Base-by-base conservation (phyloP, 2,888 invertebrate genomes). In the Drosophila putrida region DNA sequence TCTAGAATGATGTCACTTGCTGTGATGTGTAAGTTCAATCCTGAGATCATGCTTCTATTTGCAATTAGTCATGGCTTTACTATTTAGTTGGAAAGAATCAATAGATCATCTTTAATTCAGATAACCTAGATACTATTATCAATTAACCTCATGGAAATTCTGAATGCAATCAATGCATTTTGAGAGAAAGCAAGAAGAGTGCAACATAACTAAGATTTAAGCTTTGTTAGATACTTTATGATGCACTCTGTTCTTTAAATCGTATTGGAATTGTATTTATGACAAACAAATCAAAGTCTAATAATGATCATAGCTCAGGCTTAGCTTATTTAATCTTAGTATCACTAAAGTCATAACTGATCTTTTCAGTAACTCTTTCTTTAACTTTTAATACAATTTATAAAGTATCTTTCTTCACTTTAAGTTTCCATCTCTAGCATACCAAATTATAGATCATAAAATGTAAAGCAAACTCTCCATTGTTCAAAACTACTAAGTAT, bases 1-100 rank as follows among this genome's bases (percentile, higher is more conserved):
- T 11, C 6, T 6, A n/a, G 3, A 3, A 6, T 41, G 54, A 62
- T 51, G 31, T 63, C 46, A 69, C 20, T 2, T 13, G n/a, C n/a
- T n/a, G 28, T 11, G 31, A 2, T 31, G 31, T 31, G 6, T 6
- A 6, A 6, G 2, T 8, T 2, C 20, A 20, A 44, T 8, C 44
- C 28, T 36, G 28, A 53, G 61, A 36, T 53, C 44, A 44, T 5
- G 2, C 10, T 2, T 6, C 0, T n/a, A n/a, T n/a, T n/a, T n/a
- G n/a, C 6, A 31, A n/a, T 50, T 50, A 28, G 28, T 28, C 31
- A 44, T 54, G 6, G 11, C 0, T 11, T 11, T 10, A 31, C 10
- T 43, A 6, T n/a, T n/a, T n/a, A n/a, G n/a, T n/a, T n/a, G n/a
- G 15, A 10, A 6, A 2, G 6, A 33, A 10, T n/a, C 20, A 47